phyloP scores from a whole-genome alignment of 1,140 invertebrate genomes.

The Drosophila willistoni region DNA sequence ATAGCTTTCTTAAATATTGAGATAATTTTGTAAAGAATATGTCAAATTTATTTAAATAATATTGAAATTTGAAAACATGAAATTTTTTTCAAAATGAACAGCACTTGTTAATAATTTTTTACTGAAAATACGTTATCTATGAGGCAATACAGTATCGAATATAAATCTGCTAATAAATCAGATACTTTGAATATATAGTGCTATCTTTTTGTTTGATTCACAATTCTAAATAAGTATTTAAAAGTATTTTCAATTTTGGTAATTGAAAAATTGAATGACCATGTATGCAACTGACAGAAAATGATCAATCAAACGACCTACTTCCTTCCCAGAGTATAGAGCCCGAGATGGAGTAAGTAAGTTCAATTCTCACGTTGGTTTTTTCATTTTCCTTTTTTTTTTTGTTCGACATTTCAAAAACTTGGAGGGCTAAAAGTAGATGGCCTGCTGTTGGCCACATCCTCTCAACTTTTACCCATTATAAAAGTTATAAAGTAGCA shows the following conservation, averaged over 20 bases:
- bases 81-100: no score
- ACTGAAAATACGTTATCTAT: no score
- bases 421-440: slow-evolving; percentile 37
- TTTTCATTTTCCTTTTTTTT: slow-evolving; percentile 37
- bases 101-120: no score
- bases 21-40: no score
- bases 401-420: slow-evolving; percentile 69
- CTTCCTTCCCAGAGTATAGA: neutral
- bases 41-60: no score
- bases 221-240: no score
- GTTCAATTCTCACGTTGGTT: neutral
- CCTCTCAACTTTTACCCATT: slow-evolving; percentile 75
- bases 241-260: neutral
- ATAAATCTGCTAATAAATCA: no score
- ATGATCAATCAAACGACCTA: neutral
- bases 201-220: no score
- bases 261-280: neutral
- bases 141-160: no score
- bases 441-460: slow-evolving; percentile 18
- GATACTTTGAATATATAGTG: no score
- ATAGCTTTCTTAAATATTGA: no score
- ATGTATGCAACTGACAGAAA: neutral
- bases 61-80: no score
- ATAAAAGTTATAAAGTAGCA: slow-evolving; percentile 65
- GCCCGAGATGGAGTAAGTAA: neutral